A percentile compares a stretch with the other conserved stretches of the same genome.
Conservation (phyloP, 2,797 vertebrate species). For the Clarias laeviceps region DNA sequence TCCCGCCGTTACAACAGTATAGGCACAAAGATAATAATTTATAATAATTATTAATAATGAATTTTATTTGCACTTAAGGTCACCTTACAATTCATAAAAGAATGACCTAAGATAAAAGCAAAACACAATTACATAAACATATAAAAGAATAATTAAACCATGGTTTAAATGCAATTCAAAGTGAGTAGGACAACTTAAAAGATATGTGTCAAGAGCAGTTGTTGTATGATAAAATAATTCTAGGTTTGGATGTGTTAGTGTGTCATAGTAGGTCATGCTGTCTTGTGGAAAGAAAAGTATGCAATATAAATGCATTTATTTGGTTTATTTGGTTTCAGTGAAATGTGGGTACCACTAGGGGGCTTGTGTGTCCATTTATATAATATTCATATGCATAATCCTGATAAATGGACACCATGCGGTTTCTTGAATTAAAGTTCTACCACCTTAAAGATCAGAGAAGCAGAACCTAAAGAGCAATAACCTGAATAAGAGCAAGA, state of each 20-base stretch:
- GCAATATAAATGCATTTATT: background rate
- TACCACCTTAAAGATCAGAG: slow-evolving; percentile 17
- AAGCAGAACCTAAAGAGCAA: slow-evolving; percentile 9
- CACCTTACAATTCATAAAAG: too few species aligned
- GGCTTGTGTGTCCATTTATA: slow-evolving; percentile 17
- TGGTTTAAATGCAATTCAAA: too few species aligned
- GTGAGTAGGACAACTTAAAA: too few species aligned
- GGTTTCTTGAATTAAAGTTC: background rate
- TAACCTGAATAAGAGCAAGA: background rate
- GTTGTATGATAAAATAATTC: background rate
- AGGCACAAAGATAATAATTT: background rate
- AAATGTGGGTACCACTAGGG: slow-evolving; percentile 19
- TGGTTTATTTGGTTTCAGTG: background rate
- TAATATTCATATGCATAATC: slow-evolving; percentile 14
- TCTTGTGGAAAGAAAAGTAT: slow-evolving; percentile 1
- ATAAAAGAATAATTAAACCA: too few species aligned
- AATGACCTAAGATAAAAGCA: too few species aligned
- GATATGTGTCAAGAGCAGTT: too few species aligned
- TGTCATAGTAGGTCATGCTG: too few species aligned
- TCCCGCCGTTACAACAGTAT: too few species aligned
- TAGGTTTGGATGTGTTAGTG: background rate
- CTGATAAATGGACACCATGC: background rate
- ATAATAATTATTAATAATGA: too few species aligned
- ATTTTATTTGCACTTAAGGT: too few species aligned
- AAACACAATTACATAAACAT: too few species aligned